These are phyloP conservation scores for Cyclargus thomasi DNA, from an alignment of 1,140 invertebrate species.

Conservation along the genomic window DNA sequence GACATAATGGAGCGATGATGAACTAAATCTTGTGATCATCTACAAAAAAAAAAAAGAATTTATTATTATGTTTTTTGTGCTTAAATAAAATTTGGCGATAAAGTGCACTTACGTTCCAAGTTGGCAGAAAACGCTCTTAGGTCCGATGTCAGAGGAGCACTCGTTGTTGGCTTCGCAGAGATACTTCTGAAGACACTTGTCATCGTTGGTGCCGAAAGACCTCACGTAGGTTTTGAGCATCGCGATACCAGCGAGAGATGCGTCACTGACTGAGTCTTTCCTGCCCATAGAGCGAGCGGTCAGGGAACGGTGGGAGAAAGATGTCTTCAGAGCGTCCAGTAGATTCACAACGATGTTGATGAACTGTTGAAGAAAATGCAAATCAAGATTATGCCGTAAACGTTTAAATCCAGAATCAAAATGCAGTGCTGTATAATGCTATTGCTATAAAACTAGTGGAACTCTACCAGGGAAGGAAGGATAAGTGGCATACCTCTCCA, in stretches of 20 bases:
- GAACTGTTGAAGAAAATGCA: conserved; percentile 78
- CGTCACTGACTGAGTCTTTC: conserved; percentile 90
- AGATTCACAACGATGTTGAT: conserved; percentile 93
- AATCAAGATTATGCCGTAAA: neutral
- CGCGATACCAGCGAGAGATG: conserved; percentile 87
- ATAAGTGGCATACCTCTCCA: conserved; percentile 86
- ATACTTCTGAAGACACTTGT: conserved; percentile 86
- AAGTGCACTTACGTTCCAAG: conserved; percentile 88
- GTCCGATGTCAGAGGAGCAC: conserved; percentile 88
- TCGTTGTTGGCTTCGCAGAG: conserved; percentile 92
- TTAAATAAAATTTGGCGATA: too few relatives aligned
- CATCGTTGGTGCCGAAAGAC: conserved; percentile 87
- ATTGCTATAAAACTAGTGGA: conserved; percentile 15
- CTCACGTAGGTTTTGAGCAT: conserved; percentile 92
- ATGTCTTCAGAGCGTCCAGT: conserved; percentile 91
- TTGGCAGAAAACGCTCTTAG: conserved; percentile 91
- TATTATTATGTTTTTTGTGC: too few relatives aligned
- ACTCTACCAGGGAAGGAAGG: conserved; percentile 50
- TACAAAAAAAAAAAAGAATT: too few relatives aligned
- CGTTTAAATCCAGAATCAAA: neutral
- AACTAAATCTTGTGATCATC: too few relatives aligned
- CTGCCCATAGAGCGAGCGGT: conserved; percentile 86
- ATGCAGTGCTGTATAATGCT: conserved; percentile 1
- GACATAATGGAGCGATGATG: too few relatives aligned
- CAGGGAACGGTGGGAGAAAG: conserved; percentile 91